phyloP scores from a whole-genome alignment of 2,797 vertebrate genomes.

The Clarias platycephalus region DNA sequence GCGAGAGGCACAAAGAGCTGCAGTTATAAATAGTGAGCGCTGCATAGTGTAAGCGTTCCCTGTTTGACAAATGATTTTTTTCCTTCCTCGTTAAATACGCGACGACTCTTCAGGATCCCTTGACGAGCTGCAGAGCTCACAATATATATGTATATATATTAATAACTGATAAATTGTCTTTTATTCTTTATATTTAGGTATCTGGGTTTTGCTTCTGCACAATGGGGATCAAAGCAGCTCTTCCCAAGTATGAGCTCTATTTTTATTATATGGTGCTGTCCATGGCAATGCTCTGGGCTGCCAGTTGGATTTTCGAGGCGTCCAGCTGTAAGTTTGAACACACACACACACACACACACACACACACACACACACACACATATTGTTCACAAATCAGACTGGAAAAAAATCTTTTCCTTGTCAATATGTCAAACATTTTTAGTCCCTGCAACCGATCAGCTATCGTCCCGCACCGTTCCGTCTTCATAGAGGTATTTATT shows the following conservation, averaged over 20 bases:
- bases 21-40: conserved; percentile 77
- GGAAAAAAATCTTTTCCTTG: not conserved
- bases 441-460: not conserved
- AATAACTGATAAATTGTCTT: not conserved
- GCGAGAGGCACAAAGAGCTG: conserved; percentile 46
- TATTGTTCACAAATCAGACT: not conserved
- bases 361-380: not conserved
- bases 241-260: conserved; percentile 89
- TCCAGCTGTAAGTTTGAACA: conserved; percentile 81
- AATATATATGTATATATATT: not conserved
- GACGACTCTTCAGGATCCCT: not conserved
- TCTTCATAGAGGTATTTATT: not conserved
- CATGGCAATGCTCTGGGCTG: conserved; percentile 83
- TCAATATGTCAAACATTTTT: not conserved
- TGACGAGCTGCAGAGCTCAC: not conserved
- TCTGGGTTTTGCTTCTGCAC: conserved; percentile 33
- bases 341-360: conserved; percentile 12
- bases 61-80: conserved; percentile 46
- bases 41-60: conserved; percentile 67
- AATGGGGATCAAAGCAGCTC: conserved; percentile 88
- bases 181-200: conserved; percentile 10
- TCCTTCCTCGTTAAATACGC: conserved; percentile 27
- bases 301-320: conserved; percentile 84
- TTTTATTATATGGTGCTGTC: conserved; percentile 84
- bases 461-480: not conserved